phyloP scores from a whole-genome alignment of 2,888 invertebrate genomes.

The Tenthredo amoena region DNA sequence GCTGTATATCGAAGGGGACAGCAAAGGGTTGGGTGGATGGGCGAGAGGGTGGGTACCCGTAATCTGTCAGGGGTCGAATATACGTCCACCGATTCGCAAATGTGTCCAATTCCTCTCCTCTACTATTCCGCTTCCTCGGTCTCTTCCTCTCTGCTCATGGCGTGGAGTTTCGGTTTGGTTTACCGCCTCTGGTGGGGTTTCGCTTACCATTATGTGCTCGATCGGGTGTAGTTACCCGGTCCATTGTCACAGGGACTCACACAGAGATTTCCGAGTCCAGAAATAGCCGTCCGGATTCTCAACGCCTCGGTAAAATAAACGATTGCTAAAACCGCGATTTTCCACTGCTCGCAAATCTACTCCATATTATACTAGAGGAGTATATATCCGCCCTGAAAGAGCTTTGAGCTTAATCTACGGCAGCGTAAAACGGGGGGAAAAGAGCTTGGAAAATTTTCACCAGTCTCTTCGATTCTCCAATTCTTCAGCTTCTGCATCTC shows the following conservation, averaged over 20 bases:
- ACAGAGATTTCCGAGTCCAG: neutral
- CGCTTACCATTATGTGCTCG: constrained; percentile 62
- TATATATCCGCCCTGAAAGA: neutral
- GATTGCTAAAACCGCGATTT: neutral
- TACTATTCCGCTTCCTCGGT: constrained; percentile 53
- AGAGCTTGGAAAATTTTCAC: too few relatives aligned
- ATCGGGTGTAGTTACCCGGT: constrained; percentile 57
- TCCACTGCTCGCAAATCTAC: neutral
- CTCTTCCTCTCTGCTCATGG: constrained; percentile 27
- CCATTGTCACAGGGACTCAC: constrained; percentile 2
- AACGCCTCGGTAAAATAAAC: constrained; percentile 1
- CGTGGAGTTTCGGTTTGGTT: constrained; percentile 58
- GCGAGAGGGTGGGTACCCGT: constrained; percentile 51
- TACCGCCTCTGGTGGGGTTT: constrained; percentile 63
- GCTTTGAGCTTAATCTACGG: neutral
- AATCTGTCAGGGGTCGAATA: constrained; percentile 65
- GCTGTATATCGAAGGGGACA: constrained; percentile 8
- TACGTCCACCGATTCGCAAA: constrained; percentile 59
- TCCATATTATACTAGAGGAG: neutral
- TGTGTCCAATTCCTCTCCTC: constrained; percentile 62
- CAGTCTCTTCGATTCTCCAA: too few relatives aligned
- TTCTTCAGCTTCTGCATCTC: too few relatives aligned
- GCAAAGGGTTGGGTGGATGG: neutral
- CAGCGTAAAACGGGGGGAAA: too few relatives aligned
- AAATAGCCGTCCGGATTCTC: neutral